These are phyloP conservation scores for Laterallus jamaicensis DNA, from an alignment of 2,113 vertebrate species.

Conservation along the genomic window DNA sequence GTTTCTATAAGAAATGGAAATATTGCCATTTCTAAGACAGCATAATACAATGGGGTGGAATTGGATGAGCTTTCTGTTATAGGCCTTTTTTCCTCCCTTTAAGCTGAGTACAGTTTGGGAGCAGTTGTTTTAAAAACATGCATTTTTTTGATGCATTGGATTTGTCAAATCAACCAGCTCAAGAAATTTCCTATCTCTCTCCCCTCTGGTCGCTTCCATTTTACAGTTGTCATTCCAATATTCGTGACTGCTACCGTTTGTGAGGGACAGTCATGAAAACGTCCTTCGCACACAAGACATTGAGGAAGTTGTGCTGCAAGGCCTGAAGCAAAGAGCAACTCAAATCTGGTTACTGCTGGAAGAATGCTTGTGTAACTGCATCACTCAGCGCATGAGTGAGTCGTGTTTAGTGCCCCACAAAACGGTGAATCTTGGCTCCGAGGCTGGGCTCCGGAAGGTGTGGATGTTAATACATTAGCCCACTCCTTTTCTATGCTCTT, in stretches of 20 bases:
- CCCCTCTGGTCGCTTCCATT: neutral
- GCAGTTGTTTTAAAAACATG: neutral
- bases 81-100: neutral
- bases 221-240: neutral
- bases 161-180: neutral
- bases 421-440: neutral
- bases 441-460: neutral
- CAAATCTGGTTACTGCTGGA: neutral
- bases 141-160: neutral
- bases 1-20: neutral
- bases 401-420: too few relatives aligned
- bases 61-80: neutral
- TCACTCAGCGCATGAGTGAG: neutral
- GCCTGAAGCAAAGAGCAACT: neutral
- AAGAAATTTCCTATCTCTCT: neutral
- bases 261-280: neutral
- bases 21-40: neutral
- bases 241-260: neutral
- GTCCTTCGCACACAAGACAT: neutral
- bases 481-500: neutral
- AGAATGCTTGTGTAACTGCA: neutral
- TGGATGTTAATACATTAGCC: neutral
- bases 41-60: neutral
- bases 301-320: neutral
- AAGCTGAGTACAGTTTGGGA: neutral